phyloP scores from a whole-genome alignment of 2,888 invertebrate genomes.

The Helobdella robusta region DNA sequence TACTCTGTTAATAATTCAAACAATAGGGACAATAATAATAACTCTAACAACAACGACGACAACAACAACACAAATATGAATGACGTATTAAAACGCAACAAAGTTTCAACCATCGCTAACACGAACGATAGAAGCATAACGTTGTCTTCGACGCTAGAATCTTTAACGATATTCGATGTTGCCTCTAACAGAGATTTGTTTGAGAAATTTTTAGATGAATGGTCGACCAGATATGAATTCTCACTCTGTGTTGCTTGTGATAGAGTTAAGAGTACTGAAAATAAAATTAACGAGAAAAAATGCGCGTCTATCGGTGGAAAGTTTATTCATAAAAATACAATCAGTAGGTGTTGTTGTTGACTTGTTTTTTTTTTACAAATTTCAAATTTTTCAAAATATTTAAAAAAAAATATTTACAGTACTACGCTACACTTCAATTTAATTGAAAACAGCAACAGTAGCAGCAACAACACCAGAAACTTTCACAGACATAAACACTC shows the following conservation, averaged over 20 bases:
- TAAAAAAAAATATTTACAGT: not conserved
- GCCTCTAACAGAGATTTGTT: constrained; percentile 42
- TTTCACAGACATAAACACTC: too few species aligned
- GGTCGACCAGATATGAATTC: constrained; percentile 41
- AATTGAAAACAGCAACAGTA: not conserved
- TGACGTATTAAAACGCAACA: not conserved
- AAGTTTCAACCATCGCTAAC: not conserved
- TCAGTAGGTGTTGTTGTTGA: too few species aligned
- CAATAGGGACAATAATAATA: not conserved
- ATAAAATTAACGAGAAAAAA: not conserved
- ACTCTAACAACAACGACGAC: constrained; percentile 1
- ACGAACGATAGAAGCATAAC: not conserved
- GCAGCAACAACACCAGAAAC: not conserved
- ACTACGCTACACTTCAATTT: not conserved
- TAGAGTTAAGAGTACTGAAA: constrained; percentile 28
- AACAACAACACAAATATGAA: not conserved
- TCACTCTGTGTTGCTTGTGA: constrained; percentile 49
- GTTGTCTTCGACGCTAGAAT: constrained; percentile 16
- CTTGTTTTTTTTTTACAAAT: too few species aligned
- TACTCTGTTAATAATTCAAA: not conserved
- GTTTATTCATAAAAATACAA: too few species aligned
- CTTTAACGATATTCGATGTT: constrained; percentile 47
- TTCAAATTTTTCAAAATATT: too few species aligned
- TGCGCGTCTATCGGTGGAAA: not conserved
- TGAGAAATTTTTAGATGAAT: constrained; percentile 44